Conservation (phyloP, 2,888 invertebrate species). For the Lithophane semibrunnea region DNA sequence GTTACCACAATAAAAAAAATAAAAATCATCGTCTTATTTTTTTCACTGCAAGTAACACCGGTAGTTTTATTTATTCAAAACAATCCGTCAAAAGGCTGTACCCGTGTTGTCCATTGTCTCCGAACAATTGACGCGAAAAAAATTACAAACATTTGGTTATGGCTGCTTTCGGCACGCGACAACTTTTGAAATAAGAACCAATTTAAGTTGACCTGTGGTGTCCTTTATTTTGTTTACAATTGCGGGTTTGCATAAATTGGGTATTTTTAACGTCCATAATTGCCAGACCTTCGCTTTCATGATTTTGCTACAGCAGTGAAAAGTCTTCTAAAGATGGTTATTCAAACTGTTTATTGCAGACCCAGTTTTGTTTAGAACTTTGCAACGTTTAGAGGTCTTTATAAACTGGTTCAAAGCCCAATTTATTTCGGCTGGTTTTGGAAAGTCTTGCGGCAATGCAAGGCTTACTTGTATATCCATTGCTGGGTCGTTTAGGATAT, state of each 20-base stretch:
- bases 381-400: not conserved
- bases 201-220: slow-evolving; percentile 32
- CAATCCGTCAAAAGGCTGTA: slow-evolving; percentile 70
- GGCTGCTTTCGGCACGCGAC: slow-evolving; percentile 72
- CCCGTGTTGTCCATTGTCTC: slow-evolving; percentile 61
- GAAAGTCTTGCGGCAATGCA: not conserved
- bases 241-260: slow-evolving; percentile 37
- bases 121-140: slow-evolving; percentile 71
- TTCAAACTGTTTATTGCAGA: not conserved
- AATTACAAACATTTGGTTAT: slow-evolving; percentile 62
- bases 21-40: slow-evolving; percentile 44
- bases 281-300: not conserved
- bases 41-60: slow-evolving; percentile 67
- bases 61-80: slow-evolving; percentile 75
- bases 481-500: not conserved
- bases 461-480: slow-evolving; percentile 8
- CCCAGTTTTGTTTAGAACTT: not conserved
- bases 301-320: not conserved
- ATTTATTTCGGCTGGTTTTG: slow-evolving; percentile 30
- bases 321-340: slow-evolving; percentile 5
- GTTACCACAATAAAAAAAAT: slow-evolving; percentile 56
- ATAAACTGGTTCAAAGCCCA: not conserved
- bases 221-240: slow-evolving; percentile 2
- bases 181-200: slow-evolving; percentile 47
- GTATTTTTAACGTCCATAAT: not conserved